phyloP scores from a whole-genome alignment of 1,140 invertebrate genomes.

The Manduca sexta region DNA sequence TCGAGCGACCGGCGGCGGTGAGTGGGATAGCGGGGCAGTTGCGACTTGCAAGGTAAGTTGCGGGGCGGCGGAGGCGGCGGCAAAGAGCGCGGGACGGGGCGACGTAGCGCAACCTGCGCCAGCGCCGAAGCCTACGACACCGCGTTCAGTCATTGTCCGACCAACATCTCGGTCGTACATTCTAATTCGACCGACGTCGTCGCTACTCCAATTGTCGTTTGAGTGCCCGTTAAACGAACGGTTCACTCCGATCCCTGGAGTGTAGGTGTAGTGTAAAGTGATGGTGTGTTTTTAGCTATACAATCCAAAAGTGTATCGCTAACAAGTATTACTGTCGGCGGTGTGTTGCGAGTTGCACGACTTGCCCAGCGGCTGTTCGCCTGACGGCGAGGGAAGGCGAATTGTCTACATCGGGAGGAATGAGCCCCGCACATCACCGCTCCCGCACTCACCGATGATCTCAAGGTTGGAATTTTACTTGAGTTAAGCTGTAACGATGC shows the following conservation, averaged over 20 bases:
- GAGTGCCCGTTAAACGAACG: constrained; percentile 52
- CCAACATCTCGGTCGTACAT: constrained; percentile 52
- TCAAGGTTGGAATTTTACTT: constrained; percentile 56
- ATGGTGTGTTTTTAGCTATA: constrained; percentile 68
- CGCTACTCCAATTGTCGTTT: constrained; percentile 49
- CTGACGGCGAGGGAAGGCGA: constrained; percentile 63
- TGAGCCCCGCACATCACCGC: constrained; percentile 64
- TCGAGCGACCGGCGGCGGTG: no score
- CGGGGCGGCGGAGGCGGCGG: constrained; percentile 20
- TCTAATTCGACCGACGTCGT: constrained; percentile 37
- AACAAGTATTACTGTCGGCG: constrained; percentile 50
- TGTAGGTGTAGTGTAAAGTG: constrained; percentile 61
- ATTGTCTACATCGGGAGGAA: constrained; percentile 65
- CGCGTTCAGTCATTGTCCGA: constrained; percentile 60
- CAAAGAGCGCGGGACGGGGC: constrained; percentile 18
- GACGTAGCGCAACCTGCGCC: constrained; percentile 44
- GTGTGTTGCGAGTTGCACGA: constrained; percentile 47
- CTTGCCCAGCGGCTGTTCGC: constrained; percentile 59
- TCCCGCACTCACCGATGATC: constrained; percentile 69
- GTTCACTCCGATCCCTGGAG: constrained; percentile 50
- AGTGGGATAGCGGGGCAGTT: constrained; percentile 14
- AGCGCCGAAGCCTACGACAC: constrained; percentile 24
- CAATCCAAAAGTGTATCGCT: constrained; percentile 63
- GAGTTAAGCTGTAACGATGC: constrained; percentile 2
- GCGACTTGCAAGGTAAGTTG: no score